A percentile compares a stretch with the other conserved stretches of the same genome.
phyloP scores from a whole-genome alignment of 2,797 vertebrate genomes.

The Aldrovandia affinis region DNA sequence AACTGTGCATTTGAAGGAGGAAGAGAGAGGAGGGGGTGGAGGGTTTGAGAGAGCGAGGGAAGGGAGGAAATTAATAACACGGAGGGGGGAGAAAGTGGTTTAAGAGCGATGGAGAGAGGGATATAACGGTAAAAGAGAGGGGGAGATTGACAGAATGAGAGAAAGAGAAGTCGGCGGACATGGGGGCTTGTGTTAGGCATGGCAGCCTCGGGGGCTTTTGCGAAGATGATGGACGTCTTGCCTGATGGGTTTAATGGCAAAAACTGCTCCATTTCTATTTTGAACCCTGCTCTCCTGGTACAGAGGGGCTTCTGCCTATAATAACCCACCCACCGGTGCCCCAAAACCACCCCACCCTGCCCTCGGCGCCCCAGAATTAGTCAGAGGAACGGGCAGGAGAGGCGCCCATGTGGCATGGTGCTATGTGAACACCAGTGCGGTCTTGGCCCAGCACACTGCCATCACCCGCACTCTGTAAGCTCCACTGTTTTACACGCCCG shows the following conservation, averaged over 20 bases:
- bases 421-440: too few relatives aligned
- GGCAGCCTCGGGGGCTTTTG: neutral
- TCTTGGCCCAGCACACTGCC: too few relatives aligned
- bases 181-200: neutral
- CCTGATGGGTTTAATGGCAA: neutral
- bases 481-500: too few relatives aligned
- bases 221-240: neutral
- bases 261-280: neutral
- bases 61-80: neutral
- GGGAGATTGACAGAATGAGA: neutral
- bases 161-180: neutral
- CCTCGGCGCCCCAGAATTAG: neutral
- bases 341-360: neutral
- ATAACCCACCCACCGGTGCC: neutral
- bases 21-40: neutral
- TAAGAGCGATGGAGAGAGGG: neutral
- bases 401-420: too few relatives aligned
- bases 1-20: neutral
- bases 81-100: too few relatives aligned
- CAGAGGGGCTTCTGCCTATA: neutral
- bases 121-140: neutral
- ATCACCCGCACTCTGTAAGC: too few relatives aligned
- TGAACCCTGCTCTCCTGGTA: neutral
- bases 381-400: neutral
- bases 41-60: neutral